Conservation (phyloP, 2,888 invertebrate species). For the Psylliodes chrysocephalus region DNA sequence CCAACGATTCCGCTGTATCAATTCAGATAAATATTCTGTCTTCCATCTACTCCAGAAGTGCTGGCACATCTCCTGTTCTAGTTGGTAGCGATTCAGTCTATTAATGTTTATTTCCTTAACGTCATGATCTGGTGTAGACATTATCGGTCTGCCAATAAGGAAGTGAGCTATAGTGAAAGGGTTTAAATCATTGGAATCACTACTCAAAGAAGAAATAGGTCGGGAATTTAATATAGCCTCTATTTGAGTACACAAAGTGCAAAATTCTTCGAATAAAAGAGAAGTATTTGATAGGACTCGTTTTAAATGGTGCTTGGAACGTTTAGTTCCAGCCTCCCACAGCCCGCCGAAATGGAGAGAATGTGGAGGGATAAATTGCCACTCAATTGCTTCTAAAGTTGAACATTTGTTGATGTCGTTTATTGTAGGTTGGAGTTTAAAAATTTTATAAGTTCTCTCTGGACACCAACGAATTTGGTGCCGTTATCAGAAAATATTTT, state of each 20-base stretch:
- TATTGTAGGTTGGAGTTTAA: conserved; percentile 12
- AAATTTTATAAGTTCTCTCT: conserved; percentile 21
- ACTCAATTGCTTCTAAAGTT: conserved; percentile 23
- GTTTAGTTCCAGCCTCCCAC: conserved; percentile 45
- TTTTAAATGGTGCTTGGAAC: conserved; percentile 40
- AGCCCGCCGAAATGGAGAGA: conserved; percentile 45
- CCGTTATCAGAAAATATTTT: conserved; percentile 43
- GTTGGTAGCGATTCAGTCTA: background rate
- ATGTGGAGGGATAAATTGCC: conserved; percentile 42
- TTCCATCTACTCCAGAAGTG: conserved; percentile 20
- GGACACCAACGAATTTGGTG: conserved; percentile 43
- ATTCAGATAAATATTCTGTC: conserved; percentile 6
- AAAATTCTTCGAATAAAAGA: conserved; percentile 42
- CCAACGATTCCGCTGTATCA: conserved; percentile 20
- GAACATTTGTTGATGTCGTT: background rate
- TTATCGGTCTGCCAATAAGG: background rate
- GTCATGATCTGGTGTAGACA: conserved; percentile 13
- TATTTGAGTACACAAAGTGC: conserved; percentile 45
- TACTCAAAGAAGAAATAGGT: conserved; percentile 41
- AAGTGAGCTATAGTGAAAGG: conserved; percentile 16
- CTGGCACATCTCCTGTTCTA: background rate
- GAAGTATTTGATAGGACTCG: conserved; percentile 24
- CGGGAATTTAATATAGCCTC: conserved; percentile 53
- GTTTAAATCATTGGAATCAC: background rate
- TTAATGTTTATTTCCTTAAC: conserved; percentile 2